These are phyloP conservation scores for Proteles cristata DNA, from an alignment of 2,113 vertebrate species.

Conservation along the genomic window DNA sequence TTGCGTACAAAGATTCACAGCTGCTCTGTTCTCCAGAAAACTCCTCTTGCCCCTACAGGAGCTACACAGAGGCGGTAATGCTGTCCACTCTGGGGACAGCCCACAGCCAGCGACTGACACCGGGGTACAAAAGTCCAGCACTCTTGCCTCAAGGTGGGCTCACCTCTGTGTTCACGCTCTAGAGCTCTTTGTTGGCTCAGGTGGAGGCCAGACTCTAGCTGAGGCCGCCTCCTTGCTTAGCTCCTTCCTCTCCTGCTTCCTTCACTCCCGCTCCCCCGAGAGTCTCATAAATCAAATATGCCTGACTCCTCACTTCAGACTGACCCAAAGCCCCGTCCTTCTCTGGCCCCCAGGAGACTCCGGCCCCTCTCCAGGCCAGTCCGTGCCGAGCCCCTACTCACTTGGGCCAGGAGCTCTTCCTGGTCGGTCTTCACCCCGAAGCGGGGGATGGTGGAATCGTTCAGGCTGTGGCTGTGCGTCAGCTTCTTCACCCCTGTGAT, in stretches of 20 bases:
- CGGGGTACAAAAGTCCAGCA: neutral
- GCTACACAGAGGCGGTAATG: neutral
- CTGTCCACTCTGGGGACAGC: neutral
- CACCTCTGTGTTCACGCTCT: neutral
- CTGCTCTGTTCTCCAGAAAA: neutral
- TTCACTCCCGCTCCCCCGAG: neutral
- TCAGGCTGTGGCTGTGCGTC: conserved; percentile 90
- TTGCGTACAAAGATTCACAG: neutral
- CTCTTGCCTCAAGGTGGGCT: neutral
- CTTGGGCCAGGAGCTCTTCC: conserved; percentile 92
- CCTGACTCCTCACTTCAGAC: neutral
- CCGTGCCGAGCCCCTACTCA: conserved; percentile 57
- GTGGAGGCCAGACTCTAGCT: neutral
- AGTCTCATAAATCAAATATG: neutral
- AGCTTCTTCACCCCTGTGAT: conserved; percentile 94
- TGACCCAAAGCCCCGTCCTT: neutral
- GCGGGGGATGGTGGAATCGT: conserved; percentile 89
- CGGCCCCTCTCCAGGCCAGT: neutral
- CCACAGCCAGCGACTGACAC: neutral
- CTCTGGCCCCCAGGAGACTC: neutral
- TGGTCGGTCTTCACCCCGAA: conserved; percentile 94
- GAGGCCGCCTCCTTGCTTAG: neutral
- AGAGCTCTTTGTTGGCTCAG: neutral
- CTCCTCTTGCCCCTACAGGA: neutral
- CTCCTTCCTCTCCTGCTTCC: neutral